Percentiles rank a stretch among this genome's conserved stretches.
Conservation (phyloP, 2,797 vertebrate genomes). For the Potorous gilbertii region DNA sequence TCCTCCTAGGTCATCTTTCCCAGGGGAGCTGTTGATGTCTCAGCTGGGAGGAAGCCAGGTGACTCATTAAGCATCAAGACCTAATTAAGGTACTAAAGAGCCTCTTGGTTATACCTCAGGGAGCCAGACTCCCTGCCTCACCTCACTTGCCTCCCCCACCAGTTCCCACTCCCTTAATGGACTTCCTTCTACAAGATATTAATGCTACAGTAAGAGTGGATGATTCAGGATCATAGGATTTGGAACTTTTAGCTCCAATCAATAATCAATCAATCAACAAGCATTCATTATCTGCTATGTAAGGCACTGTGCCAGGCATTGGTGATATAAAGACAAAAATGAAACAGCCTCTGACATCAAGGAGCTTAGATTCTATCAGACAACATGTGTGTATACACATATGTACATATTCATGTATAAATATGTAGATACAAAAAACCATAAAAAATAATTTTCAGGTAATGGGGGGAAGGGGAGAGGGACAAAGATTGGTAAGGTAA, state of each 20-base stretch:
- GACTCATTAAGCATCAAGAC: constrained; percentile 43
- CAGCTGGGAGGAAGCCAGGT: background rate
- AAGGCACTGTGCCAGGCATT: background rate
- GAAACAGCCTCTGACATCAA: background rate
- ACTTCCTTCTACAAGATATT: background rate
- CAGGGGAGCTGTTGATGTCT: constrained; percentile 23
- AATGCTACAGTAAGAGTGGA: background rate
- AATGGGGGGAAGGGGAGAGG: no score
- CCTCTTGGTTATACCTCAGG: constrained; percentile 10
- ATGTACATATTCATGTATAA: background rate
- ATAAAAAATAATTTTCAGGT: background rate
- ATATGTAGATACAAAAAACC: background rate
- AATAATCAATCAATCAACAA: background rate
- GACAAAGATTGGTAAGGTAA: background rate
- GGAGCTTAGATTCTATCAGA: background rate
- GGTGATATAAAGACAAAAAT: background rate
- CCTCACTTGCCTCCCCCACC: background rate
- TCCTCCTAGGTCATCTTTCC: background rate
- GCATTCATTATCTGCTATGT: background rate
- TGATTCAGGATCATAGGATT: background rate
- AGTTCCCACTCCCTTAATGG: background rate
- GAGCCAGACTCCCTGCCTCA: background rate
- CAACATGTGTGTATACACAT: background rate
- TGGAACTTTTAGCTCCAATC: background rate
- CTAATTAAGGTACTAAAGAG: constrained; percentile 5